phyloP scores from a whole-genome alignment of 2,888 invertebrate genomes.

The Norana najaformis region DNA sequence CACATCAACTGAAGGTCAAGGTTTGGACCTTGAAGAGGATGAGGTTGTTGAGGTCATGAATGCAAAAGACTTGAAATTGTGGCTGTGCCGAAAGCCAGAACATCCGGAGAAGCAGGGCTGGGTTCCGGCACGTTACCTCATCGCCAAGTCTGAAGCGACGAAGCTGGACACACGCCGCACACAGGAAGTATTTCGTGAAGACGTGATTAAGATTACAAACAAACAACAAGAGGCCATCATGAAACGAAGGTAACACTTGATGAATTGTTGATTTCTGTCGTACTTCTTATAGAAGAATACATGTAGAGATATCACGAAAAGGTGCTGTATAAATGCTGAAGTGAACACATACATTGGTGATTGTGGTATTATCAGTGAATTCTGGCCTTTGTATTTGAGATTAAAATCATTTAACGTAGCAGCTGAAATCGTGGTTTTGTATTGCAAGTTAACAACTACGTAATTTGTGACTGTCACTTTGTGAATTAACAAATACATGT shows the following conservation, averaged over 20 bases:
- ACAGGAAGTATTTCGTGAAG: constrained; percentile 57
- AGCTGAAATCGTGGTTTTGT: too few relatives aligned
- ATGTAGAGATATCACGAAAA: not conserved
- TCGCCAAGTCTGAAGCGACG: constrained; percentile 54
- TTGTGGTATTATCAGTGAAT: too few relatives aligned
- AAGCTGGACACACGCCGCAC: constrained; percentile 49
- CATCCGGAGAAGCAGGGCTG: constrained; percentile 66
- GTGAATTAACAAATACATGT: too few relatives aligned
- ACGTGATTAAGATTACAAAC: constrained; percentile 54
- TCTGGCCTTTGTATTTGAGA: too few relatives aligned
- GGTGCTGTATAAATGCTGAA: too few relatives aligned
- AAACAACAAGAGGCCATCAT: constrained; percentile 61
- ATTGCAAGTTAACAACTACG: too few relatives aligned
- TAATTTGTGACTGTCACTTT: too few relatives aligned
- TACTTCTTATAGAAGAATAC: not conserved
- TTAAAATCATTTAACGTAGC: too few relatives aligned
- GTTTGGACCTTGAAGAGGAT: constrained; percentile 71
- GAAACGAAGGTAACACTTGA: constrained; percentile 59
- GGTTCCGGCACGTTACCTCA: constrained; percentile 71
- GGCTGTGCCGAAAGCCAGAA: constrained; percentile 70
- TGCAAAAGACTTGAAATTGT: constrained; percentile 69
- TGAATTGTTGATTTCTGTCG: not conserved
- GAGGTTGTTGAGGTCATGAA: constrained; percentile 88
- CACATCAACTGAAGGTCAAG: constrained; percentile 63
- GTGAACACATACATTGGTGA: too few relatives aligned